Base-by-base conservation (phyloP, 2,797 vertebrate genomes). In the Naso thynnoides region DNA sequence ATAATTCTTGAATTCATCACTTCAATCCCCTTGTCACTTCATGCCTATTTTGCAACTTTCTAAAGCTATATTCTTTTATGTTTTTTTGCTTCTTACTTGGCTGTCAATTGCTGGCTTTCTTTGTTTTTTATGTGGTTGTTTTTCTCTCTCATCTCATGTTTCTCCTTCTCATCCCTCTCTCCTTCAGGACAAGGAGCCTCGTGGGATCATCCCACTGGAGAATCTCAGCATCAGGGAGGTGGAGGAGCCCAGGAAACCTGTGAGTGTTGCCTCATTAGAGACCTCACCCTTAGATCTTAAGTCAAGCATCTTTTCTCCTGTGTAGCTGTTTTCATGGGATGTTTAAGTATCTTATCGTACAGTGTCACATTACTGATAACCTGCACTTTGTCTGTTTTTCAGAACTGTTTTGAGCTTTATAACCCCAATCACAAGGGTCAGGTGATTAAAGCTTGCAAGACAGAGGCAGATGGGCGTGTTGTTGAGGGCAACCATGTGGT, bases 361-460 rank as follows among this genome's bases (percentile, higher is more conserved):
- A 18, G 45, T 29, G 27, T 21, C 61, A 62, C 36, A 18, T 59
- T 10, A 36, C 18, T 55, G 3, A 74, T 15, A 24, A 3, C 11
- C 23, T 31, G 36, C 48, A 53, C 7, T 60, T 45, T 81, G 48
- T 68, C 33, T 11, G 3, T n/a, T 39, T 39, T 60, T 21, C 86
- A 99, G 98, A 99, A 99, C 92, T 99, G 98, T 75, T 99, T 99
- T 79, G 98, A 99, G 91, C 96, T 99, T 8, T 99, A 97, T 72
- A 99, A 99, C 83, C 97, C 97, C 18, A 97, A 96, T 81, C 97
- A 99, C 86, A 99, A 99, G 86, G 97, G 98, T 56, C 97, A 99
- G 85, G 97, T 99, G 72, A 99, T 99, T 86, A 99, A 99, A 91
- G 98, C 98, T 0, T 99, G 98, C 78, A 99, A 99, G 92, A 99